phyloP scores from a whole-genome alignment of 2,888 invertebrate genomes.

The Oxystoma pomonae region DNA sequence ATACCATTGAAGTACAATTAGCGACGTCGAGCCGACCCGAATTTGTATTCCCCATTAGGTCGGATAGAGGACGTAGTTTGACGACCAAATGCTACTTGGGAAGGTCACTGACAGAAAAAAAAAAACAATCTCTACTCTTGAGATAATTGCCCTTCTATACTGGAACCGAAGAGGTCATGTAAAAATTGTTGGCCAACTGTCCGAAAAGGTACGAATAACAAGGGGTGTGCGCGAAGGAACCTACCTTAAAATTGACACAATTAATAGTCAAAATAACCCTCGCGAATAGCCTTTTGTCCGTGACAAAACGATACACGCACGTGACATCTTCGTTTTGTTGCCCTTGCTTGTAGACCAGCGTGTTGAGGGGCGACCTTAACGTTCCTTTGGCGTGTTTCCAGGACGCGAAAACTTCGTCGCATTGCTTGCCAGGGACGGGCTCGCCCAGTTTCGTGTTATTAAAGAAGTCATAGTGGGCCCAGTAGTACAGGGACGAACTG shows the following conservation, averaged over 20 bases:
- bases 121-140: no score
- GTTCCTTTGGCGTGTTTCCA: slow-evolving; percentile 76
- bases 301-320: slow-evolving; percentile 80
- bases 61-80: no score
- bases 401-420: slow-evolving; percentile 84
- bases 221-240: no score
- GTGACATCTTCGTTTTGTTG: slow-evolving; percentile 69
- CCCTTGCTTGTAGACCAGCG: slow-evolving; percentile 78
- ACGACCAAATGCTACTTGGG: no score
- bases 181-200: no score
- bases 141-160: no score
- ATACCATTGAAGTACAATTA: no score
- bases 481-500: slow-evolving; percentile 86
- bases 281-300: slow-evolving; percentile 76
- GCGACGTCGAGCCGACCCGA: no score
- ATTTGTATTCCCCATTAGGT: no score
- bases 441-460: slow-evolving; percentile 86
- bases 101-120: no score
- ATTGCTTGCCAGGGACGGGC: slow-evolving; percentile 73
- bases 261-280: slow-evolving; percentile 74
- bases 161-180: no score
- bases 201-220: no score
- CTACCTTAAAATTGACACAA: slow-evolving; percentile 76
- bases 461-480: slow-evolving; percentile 93
- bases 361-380: slow-evolving; percentile 80